These are phyloP conservation scores for Bagarius yarrelli DNA, from an alignment of 2,113 vertebrate species.

Conservation along the genomic window DNA sequence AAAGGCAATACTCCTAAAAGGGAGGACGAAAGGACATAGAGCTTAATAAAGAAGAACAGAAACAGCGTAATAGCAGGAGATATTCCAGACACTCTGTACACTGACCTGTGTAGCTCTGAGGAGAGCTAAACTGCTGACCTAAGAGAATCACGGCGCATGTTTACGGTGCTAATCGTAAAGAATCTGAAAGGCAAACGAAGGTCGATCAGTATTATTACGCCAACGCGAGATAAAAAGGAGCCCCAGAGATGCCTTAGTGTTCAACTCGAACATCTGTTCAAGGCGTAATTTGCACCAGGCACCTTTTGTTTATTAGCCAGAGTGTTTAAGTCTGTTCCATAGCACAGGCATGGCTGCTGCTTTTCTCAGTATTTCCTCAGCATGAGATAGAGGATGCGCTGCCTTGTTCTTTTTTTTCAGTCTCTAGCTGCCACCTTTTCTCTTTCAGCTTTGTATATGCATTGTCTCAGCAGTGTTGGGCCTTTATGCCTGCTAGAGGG, in stretches of 20 bases:
- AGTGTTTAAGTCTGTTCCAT: slow-evolving; percentile 18
- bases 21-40: slow-evolving; percentile 10
- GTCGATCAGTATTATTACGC: slow-evolving; percentile 24
- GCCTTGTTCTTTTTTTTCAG: neutral
- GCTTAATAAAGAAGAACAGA: slow-evolving; percentile 18
- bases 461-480: slow-evolving; percentile 21
- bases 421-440: slow-evolving; percentile 12
- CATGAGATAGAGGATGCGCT: slow-evolving; percentile 7
- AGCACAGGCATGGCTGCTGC: slow-evolving; percentile 33
- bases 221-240: neutral
- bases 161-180: slow-evolving; percentile 11
- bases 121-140: slow-evolving; percentile 35
- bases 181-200: slow-evolving; percentile 28
- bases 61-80: slow-evolving; percentile 12
- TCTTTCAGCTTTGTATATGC: slow-evolving; percentile 27
- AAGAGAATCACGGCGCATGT: neutral
- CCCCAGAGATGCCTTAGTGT: slow-evolving; percentile 8
- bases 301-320: slow-evolving; percentile 38
- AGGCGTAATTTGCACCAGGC: neutral
- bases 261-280: slow-evolving; percentile 37
- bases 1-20: neutral
- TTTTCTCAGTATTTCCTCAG: neutral
- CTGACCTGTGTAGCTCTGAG: slow-evolving; percentile 29
- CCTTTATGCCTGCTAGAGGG: slow-evolving; percentile 12
- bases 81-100: slow-evolving; percentile 29